phyloP scores from a whole-genome alignment of 2,797 vertebrate genomes.

The Coregonus ussuriensis region DNA sequence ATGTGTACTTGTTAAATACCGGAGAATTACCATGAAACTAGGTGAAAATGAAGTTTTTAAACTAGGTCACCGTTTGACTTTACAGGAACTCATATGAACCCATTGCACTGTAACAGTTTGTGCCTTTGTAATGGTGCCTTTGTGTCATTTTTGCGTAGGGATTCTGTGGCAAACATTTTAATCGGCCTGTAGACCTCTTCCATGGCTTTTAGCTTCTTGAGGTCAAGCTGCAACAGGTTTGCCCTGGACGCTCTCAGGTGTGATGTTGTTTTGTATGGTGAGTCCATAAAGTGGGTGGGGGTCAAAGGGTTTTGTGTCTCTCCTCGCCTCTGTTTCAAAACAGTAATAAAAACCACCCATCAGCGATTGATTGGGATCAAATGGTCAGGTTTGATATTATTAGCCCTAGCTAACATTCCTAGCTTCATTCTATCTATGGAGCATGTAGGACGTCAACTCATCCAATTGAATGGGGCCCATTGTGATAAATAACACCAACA shows the following conservation, averaged over 20 bases:
- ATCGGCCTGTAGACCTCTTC: neutral
- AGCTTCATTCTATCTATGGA: constrained; percentile 5
- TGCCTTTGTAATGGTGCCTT: neutral
- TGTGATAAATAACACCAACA: constrained; percentile 28
- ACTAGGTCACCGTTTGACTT: constrained; percentile 51
- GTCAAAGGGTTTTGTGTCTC: constrained; percentile 38
- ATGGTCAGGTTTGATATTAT: constrained; percentile 50
- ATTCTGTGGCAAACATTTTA: neutral
- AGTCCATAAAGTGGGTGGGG: constrained; percentile 35
- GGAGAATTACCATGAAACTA: neutral
- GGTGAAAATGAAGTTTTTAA: constrained; percentile 39
- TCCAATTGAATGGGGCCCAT: constrained; percentile 22
- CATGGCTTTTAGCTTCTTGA: constrained; percentile 22
- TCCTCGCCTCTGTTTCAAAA: constrained; percentile 31
- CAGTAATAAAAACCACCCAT: constrained; percentile 9
- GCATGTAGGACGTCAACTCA: constrained; percentile 30
- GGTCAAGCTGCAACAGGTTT: constrained; percentile 52
- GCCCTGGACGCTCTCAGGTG: constrained; percentile 45
- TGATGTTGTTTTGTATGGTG: constrained; percentile 51
- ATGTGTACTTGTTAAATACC: no score
- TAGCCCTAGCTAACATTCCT: constrained; percentile 24
- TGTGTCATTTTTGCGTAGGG: constrained; percentile 38
- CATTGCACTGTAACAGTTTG: constrained; percentile 8
- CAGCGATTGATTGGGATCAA: constrained; percentile 14
- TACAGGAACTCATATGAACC: constrained; percentile 37